phyloP scores from a whole-genome alignment of 37 sponge, comb jelly and placozoan species.

The Petrosia ficiformis region DNA sequence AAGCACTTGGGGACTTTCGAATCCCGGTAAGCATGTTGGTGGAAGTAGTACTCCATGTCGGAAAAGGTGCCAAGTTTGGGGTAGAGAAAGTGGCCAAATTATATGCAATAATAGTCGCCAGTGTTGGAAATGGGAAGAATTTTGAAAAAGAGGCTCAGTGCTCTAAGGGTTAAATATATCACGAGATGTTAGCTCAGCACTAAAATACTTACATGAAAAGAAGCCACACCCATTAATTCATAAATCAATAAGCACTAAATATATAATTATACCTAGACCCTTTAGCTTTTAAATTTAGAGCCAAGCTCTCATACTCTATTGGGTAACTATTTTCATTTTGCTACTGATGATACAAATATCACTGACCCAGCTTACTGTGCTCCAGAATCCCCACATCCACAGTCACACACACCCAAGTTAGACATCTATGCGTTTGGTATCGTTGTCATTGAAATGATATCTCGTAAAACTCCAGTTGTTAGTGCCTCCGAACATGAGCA shows the following conservation, averaged over 20 bases:
- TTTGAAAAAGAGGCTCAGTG: no score
- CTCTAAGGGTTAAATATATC: no score
- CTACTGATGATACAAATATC: neutral
- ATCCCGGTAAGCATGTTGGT: no score
- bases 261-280: neutral
- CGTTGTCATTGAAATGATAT: neutral
- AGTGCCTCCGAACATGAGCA: neutral
- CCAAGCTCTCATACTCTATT: neutral
- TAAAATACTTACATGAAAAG: neutral
- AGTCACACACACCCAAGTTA: neutral
- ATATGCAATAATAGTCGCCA: no score
- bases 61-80: no score
- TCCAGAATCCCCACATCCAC: neutral
- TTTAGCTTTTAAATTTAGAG: neutral
- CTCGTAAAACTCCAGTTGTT: conserved; percentile 1
- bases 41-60: no score
- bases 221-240: neutral
- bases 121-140: no score
- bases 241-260: neutral
- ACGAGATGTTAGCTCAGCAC: neutral
- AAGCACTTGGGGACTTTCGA: no score
- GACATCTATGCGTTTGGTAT: conserved; percentile 1
- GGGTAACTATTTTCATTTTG: neutral
- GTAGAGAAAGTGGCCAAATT: no score
- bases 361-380: neutral